Evolutionary conservation across 2,888 invertebrate genomes (phyloP), one percentile per base, ranked within the genome.

Genomic region (Synergus gifuensis): DNA sequence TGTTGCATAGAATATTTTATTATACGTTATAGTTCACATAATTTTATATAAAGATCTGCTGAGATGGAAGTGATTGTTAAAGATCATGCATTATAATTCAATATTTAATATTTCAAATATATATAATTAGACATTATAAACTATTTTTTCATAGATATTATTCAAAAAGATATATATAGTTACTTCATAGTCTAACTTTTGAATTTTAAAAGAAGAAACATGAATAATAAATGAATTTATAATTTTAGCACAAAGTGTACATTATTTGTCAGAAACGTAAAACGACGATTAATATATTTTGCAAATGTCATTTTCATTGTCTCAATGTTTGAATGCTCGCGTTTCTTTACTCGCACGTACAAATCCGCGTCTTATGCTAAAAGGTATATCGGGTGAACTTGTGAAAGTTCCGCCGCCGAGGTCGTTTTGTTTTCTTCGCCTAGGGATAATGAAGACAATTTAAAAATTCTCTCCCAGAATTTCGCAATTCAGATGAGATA

Each of bases 371-470:
- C 73, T 73, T 73, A 73, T 73, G 73, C 49, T 73, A 73, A 73
- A 73, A 54, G 73, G 73, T n/a, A n/a, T 78, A 81, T 76, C 82
- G 81, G 82, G 82, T 83, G 84, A 84, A 82, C 82, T 84, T 81
- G 84, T 84, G 82, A 84, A 84, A 84, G 84, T 84, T 83, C 76
- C 78, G 73, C 82, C 79, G 82, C 80, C 82, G 81, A 83, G 82
- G 83, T 83, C 83, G 82, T 80, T 79, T 62, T 28, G 49, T 73
- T 73, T 73, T 73, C 73, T 73, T 73, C 54, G 73, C 73, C 73
- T 73, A 73, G 54, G 73, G 73, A 73, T 54, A 73, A 54, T 73
- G 78, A 67, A 60, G 66, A 67, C 69, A 66, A 67, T 67, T 60
- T 46, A 69, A 78, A 69, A 78, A 54, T 64, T 58, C 69, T 78